Conservation (phyloP, 2,888 invertebrate genomes). For the Mythimna albipuncta region DNA sequence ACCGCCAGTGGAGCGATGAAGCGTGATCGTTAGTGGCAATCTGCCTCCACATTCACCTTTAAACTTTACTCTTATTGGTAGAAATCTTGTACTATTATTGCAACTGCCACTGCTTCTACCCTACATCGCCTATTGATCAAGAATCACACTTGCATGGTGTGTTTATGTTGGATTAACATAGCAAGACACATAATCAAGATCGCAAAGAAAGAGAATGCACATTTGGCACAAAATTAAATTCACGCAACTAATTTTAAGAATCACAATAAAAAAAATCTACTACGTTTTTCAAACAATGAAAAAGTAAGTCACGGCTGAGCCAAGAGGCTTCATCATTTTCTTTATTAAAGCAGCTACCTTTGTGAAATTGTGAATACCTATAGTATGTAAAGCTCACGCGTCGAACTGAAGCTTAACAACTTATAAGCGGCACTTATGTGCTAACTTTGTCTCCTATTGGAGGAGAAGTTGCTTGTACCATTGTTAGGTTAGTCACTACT, state of each 20-base stretch:
- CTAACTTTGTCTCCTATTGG: constrained; percentile 23
- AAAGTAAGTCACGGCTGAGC: no score
- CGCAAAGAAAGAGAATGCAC: not conserved
- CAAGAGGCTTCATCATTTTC: not conserved
- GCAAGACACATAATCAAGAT: not conserved
- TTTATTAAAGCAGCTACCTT: not conserved
- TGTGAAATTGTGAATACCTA: not conserved
- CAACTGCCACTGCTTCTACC: not conserved
- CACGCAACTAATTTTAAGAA: not conserved
- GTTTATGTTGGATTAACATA: no score
- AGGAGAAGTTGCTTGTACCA: constrained; percentile 2
- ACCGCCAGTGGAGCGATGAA: constrained; percentile 36
- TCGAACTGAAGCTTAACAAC: constrained; percentile 34
- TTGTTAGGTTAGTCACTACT: constrained; percentile 9
- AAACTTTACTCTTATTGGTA: constrained; percentile 24
- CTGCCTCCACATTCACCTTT: constrained; percentile 26
- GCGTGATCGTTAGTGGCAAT: constrained; percentile 17
- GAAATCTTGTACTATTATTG: constrained; percentile 3
- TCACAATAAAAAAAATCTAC: not conserved
- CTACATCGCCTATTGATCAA: not conserved
- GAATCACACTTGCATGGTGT: no score
- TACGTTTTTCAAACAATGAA: no score
- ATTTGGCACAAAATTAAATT: no score
- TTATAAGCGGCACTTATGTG: constrained; percentile 12
- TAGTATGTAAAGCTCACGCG: not conserved